phyloP scores from a whole-genome alignment of 2,113 vertebrate genomes.

The Condylura cristata region DNA sequence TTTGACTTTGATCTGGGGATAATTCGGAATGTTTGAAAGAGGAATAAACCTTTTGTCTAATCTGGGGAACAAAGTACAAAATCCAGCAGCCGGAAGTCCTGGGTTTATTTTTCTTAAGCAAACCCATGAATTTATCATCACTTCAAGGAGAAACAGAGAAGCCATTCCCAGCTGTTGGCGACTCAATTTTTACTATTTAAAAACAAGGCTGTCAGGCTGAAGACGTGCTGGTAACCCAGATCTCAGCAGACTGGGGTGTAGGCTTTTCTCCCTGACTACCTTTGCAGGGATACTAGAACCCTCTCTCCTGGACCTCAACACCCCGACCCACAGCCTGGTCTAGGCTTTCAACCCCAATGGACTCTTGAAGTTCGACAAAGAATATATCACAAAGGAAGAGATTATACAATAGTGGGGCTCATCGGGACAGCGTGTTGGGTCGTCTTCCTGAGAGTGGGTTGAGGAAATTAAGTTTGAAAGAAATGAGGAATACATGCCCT shows the following conservation, averaged over 20 bases:
- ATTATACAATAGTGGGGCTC: neutral
- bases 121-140: constrained; percentile 60
- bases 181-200: neutral
- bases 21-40: constrained; percentile 66
- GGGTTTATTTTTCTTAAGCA: constrained; percentile 58
- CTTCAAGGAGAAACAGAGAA: constrained; percentile 54
- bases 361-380: neutral
- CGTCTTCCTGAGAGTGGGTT: neutral
- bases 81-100: constrained; percentile 52
- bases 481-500: constrained; percentile 1
- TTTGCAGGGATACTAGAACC: neutral
- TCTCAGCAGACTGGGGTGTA: neutral
- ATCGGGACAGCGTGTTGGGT: neutral
- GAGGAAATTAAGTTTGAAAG: neutral
- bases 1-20: constrained; percentile 72
- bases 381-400: neutral
- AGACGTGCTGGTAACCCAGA: neutral
- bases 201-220: neutral
- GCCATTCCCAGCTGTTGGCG: neutral
- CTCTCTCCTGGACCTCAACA: neutral
- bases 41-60: constrained; percentile 61
- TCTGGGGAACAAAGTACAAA: constrained; percentile 54
- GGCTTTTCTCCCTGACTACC: neutral
- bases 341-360: neutral
- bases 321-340: too few species aligned